A percentile compares a stretch with the other conserved stretches of the same genome.
phyloP scores from a whole-genome alignment of 2,113 vertebrate species.

The Monarcha castaneiventris region DNA sequence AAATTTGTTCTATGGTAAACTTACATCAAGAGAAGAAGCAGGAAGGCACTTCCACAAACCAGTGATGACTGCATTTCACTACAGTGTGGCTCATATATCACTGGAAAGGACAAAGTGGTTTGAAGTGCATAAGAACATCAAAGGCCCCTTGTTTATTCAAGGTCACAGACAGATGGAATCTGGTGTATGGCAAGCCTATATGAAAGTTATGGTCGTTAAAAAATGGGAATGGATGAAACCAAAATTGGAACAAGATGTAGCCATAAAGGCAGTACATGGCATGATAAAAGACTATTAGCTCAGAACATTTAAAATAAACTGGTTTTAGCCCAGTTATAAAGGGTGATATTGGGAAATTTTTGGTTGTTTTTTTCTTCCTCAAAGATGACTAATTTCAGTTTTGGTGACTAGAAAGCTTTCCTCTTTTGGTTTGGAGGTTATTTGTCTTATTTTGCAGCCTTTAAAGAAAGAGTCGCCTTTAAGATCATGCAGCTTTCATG shows the following conservation, averaged over 20 bases:
- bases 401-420: background rate
- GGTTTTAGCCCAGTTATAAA: background rate
- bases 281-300: slow-evolving; percentile 26
- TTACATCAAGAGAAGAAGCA: slow-evolving; percentile 12
- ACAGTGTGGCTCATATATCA: slow-evolving; percentile 19
- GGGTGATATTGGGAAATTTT: background rate
- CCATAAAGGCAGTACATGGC: background rate
- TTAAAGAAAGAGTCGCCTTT: background rate
- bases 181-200: slow-evolving; percentile 12
- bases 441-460: background rate
- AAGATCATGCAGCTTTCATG: background rate
- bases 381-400: background rate
- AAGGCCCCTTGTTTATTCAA: slow-evolving; percentile 43
- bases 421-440: background rate
- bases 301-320: background rate
- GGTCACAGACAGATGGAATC: slow-evolving; percentile 52
- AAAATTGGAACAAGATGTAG: slow-evolving; percentile 63
- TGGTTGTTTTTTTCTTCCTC: background rate
- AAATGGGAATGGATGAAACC: slow-evolving; percentile 42
- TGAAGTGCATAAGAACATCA: slow-evolving; percentile 41
- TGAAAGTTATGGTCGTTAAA: slow-evolving; percentile 7
- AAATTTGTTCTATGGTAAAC: slow-evolving; percentile 59
- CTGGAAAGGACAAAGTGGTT: slow-evolving; percentile 56
- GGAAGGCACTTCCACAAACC: slow-evolving; percentile 53
- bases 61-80: slow-evolving; percentile 41